phyloP scores from a whole-genome alignment of 2,113 vertebrate species.

The Hydrolagus affinis region DNA sequence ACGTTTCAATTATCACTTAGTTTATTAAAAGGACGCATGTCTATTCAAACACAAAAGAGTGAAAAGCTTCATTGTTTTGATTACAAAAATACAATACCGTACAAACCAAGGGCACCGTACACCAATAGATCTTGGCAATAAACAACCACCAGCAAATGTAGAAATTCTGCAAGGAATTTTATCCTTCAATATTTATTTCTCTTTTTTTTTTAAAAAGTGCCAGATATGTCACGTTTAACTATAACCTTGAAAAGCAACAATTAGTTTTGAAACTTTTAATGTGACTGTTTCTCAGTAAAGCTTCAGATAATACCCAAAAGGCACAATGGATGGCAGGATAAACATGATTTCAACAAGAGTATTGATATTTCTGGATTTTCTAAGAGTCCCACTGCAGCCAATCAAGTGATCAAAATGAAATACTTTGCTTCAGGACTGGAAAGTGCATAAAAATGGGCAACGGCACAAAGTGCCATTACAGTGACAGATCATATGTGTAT shows the following conservation, averaged over 20 bases:
- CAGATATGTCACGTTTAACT: slow-evolving; percentile 62
- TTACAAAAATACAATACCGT: slow-evolving; percentile 45
- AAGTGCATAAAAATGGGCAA: slow-evolving; percentile 56
- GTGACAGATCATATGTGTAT: slow-evolving; percentile 49
- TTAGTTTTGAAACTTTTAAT: slow-evolving; percentile 80
- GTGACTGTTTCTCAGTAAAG: slow-evolving; percentile 65
- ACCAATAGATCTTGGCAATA: slow-evolving; percentile 70
- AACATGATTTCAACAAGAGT: slow-evolving; percentile 69
- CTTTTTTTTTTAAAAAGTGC: slow-evolving; percentile 58
- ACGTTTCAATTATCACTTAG: neutral
- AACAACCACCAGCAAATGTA: slow-evolving; percentile 65
- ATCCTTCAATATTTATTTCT: slow-evolving; percentile 66
- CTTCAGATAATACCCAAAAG: slow-evolving; percentile 57
- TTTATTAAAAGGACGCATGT: slow-evolving; percentile 40
- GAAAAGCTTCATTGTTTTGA: slow-evolving; percentile 51
- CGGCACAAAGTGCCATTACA: slow-evolving; percentile 51
- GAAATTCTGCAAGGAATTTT: slow-evolving; percentile 67
- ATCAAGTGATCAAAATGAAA: slow-evolving; percentile 77
- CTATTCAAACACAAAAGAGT: slow-evolving; percentile 47
- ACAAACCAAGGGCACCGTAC: slow-evolving; percentile 56
- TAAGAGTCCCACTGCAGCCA: slow-evolving; percentile 75
- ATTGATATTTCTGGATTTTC: slow-evolving; percentile 66
- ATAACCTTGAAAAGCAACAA: slow-evolving; percentile 70
- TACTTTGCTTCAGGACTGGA: slow-evolving; percentile 60
- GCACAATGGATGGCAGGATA: slow-evolving; percentile 57